Evolutionary conservation across 2,113 vertebrate genomes (phyloP).

Genomic region (Mormoops blainvillei): DNA sequence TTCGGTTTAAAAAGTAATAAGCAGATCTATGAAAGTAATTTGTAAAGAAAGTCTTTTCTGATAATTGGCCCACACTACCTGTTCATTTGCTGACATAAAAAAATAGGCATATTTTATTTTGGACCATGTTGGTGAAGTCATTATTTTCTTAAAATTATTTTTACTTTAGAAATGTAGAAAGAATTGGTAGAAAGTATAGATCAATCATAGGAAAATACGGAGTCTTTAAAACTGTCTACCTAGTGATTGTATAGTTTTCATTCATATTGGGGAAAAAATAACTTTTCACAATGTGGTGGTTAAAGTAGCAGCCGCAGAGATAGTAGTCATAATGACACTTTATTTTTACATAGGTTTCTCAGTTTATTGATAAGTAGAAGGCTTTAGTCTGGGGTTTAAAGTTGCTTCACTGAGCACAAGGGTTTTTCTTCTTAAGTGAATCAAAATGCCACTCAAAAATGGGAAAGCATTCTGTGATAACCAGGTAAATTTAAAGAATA

Average conservation of each 20-base stretch:
- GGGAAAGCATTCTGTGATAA: neutral
- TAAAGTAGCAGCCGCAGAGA: neutral
- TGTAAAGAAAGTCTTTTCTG: neutral
- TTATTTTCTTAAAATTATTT: slow-evolving; percentile 31
- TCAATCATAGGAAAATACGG: neutral
- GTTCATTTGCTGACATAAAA: neutral
- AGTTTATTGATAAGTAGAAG: neutral
- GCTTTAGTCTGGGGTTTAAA: neutral
- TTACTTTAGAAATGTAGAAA: neutral
- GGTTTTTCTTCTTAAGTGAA: neutral
- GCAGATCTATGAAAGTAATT: neutral
- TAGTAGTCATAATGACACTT: neutral
- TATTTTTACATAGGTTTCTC: slow-evolving; percentile 15
- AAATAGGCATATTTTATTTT: neutral
- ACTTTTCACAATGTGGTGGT: neutral
- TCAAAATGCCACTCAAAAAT: neutral
- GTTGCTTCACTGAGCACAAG: neutral
- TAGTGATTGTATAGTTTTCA: neutral
- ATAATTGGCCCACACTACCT: neutral
- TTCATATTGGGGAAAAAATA: neutral
- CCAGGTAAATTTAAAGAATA: neutral
- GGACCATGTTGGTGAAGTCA: neutral
- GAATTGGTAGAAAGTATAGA: neutral
- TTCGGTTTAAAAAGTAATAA: neutral
- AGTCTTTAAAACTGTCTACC: neutral